Evolutionary conservation across 2,113 vertebrate species (phyloP), one percentile per base, ranked within the genome.

Genomic region (Hemicordylus capensis): DNA sequence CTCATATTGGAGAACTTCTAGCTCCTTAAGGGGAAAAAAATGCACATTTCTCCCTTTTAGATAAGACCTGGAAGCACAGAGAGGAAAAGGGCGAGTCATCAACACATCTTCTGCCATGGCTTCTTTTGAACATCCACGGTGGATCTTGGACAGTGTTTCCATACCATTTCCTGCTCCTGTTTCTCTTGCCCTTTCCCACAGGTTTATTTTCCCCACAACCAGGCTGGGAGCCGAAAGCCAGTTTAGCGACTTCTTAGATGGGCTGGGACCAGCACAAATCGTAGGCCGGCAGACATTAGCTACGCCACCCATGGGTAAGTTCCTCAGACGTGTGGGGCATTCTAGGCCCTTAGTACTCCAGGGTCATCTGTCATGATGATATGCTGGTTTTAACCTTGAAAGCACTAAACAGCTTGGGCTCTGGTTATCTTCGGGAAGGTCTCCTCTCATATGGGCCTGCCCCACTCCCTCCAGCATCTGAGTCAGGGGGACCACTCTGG

Each of bases 211-310:
- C 89, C 98, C 99, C 39, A 98, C 97, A 4, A 97, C 97, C 1
- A 96, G 98, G 42, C 95, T 99, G 42, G 98, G 98, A 1, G 97
- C 98, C 0, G 99, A 99, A 94, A 99, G 98, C 94, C 99, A 99
- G 90, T 99, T 99, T 96, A 99, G 99, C 2, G 98, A 99, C 91
- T 99, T 99, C 89, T 96, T 99, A 75, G 99, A 99, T 59, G 99
- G 99, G 67, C 95, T 99, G 69, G 99, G 99, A 31, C 99, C 99
- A 0, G 99, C 98, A 58, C 99, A 99, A 96, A 98, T 99, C 8
- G 99, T 99, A 79, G 99, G 99, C 51, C 96, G 99, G 84, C 98
- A 99, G 92, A 99, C 98, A 0, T 94, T 99, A 95, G 99, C 98
- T 8, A 99, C 99, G 1, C 98, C 98, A 0, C 96, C 99, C 5